Evolutionary conservation across 2,113 vertebrate species (phyloP), one percentile per base, ranked within the genome.

Genomic region (Morone chrysops): DNA sequence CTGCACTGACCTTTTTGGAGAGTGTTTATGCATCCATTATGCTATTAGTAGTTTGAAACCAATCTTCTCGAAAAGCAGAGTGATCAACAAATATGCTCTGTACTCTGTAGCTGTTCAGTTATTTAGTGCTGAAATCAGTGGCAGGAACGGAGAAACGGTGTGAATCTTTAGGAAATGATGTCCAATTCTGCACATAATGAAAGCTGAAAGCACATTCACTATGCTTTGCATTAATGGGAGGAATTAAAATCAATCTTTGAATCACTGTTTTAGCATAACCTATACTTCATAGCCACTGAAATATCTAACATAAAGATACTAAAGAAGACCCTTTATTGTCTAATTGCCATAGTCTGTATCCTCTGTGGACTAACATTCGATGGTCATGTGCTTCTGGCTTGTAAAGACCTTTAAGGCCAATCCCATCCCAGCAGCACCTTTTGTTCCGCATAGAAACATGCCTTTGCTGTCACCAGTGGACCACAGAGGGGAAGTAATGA

Each of bases 401-500:
- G 18, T 61, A 36, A 70, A 79, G 67, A 43, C 54, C 71, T 56
- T 68, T 40, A n/a, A 57, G 62, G 66, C 47, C 43, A 22, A 51
- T 62, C 48, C 31, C 54, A 61, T 77, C 65, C 6, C 62, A 82
- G 57, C 57, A 60, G 48, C 53, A 87, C 66, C 78, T 79, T 82
- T 65, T 85, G 68, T 85, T 84, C 61, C 69, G 89, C 67, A 79
- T 69, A 72, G 62, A 87, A 89, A 81, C 59, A 20, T 54, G 56
- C 80, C 40, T 68, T 77, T 73, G 66, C 77, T 83, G 84, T 79
- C 87, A 81, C 51, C 70, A 69, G 40, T 65, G 57, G 57, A 84
- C 79, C 80, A 70, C 70, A 67, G 65, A 83, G 70, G 54, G 82
- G 80, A 90, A 90, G 87, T 86, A 90, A 88, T 86, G 72, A 89